Percentiles rank a stretch among this genome's conserved stretches.
Evolutionary conservation across 1,140 invertebrate species (phyloP).

Genomic region (Drosophila lowei): DNA sequence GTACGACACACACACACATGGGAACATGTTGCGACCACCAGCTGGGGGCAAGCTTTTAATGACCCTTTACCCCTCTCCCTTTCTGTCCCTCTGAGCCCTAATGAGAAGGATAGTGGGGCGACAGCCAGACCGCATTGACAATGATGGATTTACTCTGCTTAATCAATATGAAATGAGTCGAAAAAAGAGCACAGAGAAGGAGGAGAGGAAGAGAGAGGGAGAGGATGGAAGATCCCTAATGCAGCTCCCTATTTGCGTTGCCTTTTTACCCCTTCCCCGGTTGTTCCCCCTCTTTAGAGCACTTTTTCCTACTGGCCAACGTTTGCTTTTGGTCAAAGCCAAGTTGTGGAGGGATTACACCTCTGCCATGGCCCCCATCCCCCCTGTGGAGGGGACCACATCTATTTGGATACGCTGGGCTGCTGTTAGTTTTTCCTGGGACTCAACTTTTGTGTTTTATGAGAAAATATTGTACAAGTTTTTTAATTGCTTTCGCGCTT

Average conservation of each 20-base stretch:
- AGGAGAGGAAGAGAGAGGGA: background rate
- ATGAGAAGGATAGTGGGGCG: constrained; percentile 21
- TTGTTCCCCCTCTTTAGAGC: too few relatives aligned
- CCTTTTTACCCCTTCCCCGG: too few relatives aligned
- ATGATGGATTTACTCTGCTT: constrained; percentile 73
- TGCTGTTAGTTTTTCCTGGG: constrained; percentile 1
- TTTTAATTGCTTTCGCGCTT: constrained; percentile 63
- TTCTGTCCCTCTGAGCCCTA: constrained; percentile 9
- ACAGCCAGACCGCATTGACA: constrained; percentile 59
- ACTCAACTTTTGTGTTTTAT: constrained; percentile 61
- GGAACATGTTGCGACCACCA: too few relatives aligned
- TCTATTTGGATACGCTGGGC: background rate
- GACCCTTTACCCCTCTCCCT: constrained; percentile 1
- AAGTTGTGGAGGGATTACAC: too few relatives aligned
- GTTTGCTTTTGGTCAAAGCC: too few relatives aligned
- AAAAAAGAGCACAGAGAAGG: background rate
- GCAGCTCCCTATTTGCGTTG: background rate
- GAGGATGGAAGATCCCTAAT: background rate
- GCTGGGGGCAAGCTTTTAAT: constrained; percentile 22
- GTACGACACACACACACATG: background rate
- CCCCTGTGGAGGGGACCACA: background rate
- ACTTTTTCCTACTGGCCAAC: too few relatives aligned
- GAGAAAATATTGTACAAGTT: constrained; percentile 66
- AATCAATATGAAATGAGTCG: constrained; percentile 76
- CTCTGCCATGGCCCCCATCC: too few relatives aligned